Evolutionary conservation across 2,888 invertebrate genomes (phyloP).

Genomic region (Theretra japonica): DNA sequence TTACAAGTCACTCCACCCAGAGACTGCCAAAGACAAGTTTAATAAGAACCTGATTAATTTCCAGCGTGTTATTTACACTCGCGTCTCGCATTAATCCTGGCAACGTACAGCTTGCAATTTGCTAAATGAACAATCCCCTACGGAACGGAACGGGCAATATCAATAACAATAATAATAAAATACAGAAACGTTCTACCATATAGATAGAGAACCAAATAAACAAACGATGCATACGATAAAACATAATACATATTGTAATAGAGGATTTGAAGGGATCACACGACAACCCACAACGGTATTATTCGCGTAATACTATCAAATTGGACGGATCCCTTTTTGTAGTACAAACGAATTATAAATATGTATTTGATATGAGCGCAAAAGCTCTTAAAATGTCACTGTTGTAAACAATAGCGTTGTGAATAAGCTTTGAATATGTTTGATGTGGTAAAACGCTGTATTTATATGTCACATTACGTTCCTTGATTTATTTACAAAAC

Average conservation of each 20-base stretch:
- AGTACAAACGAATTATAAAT: background rate
- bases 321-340: background rate
- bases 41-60: background rate
- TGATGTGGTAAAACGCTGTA: background rate
- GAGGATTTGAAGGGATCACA: slow-evolving; percentile 27
- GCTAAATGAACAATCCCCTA: slow-evolving; percentile 47
- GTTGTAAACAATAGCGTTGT: no score
- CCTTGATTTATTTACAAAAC: no score
- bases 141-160: slow-evolving; percentile 41
- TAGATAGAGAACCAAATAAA: slow-evolving; percentile 27
- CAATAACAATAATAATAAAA: slow-evolving; percentile 49
- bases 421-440: background rate
- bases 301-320: slow-evolving; percentile 16
- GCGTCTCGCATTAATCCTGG: slow-evolving; percentile 34
- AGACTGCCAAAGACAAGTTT: background rate
- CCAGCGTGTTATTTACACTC: slow-evolving; percentile 36
- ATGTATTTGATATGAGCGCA: background rate
- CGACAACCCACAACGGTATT: slow-evolving; percentile 24
- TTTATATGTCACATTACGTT: no score
- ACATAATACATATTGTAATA: slow-evolving; percentile 26
- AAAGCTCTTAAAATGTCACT: background rate
- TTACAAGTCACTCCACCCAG: no score
- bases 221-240: slow-evolving; percentile 30
- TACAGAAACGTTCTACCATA: slow-evolving; percentile 32
- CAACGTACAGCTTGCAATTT: slow-evolving; percentile 43